phyloP scores from a whole-genome alignment of 2,888 invertebrate genomes.

The Andricus curvator region DNA sequence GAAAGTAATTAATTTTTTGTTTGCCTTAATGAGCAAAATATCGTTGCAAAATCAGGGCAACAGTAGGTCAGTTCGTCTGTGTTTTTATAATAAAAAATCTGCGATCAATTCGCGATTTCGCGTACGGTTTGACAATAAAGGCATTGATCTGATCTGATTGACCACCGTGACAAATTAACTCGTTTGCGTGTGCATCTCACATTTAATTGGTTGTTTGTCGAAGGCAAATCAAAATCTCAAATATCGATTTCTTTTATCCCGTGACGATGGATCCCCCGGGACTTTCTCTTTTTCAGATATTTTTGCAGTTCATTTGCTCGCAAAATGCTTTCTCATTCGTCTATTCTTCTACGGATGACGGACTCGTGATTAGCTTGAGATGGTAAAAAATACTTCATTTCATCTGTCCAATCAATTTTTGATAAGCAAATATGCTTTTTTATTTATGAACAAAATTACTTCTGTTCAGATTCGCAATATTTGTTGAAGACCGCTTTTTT shows the following conservation, averaged over 20 bases:
- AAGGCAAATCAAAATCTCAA: constrained; percentile 17
- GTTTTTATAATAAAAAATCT: constrained; percentile 19
- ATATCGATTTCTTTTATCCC: constrained; percentile 25
- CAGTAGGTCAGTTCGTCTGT: constrained; percentile 2
- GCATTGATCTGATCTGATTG: constrained; percentile 5
- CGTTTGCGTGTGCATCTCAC: constrained; percentile 5
- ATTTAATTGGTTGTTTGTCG: constrained; percentile 12
- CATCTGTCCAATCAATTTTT: neutral
- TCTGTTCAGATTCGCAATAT: neutral
- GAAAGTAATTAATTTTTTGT: constrained; percentile 22
- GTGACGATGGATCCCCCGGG: neutral
- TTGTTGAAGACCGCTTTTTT: neutral
- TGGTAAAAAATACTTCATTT: constrained; percentile 21
- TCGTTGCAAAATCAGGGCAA: constrained; percentile 3
- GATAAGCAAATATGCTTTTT: neutral
- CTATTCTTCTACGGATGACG: neutral
- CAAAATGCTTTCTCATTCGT: neutral
- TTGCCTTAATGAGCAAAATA: neutral
- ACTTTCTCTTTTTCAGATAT: constrained; percentile 4
- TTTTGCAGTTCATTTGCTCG: constrained; percentile 12
- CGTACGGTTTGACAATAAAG: neutral
- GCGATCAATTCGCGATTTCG: constrained; percentile 20
- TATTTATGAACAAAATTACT: neutral
- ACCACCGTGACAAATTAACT: constrained; percentile 26
- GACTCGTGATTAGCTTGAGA: neutral